Evolutionary conservation across 1,140 invertebrate genomes (phyloP).

Genomic region (Bombus picipes): DNA sequence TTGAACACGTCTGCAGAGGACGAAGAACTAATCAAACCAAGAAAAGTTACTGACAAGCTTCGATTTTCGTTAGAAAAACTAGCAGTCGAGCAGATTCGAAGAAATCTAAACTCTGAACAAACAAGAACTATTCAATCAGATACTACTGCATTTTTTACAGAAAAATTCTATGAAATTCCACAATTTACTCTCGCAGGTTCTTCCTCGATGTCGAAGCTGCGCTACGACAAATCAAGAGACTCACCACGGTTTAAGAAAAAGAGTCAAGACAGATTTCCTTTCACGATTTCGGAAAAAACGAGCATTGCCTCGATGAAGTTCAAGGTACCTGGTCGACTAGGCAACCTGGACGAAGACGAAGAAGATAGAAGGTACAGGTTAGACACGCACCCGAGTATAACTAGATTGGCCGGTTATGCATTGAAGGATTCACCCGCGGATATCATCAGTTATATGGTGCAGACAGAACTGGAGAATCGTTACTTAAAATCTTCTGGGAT

Average conservation of each 20-base stretch:
- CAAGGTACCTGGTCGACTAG: slow-evolving; percentile 16
- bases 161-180: background rate
- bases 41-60: background rate
- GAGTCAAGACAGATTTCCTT: slow-evolving; percentile 72
- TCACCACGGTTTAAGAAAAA: slow-evolving; percentile 50
- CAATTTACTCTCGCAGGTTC: background rate
- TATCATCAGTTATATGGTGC: slow-evolving; percentile 53
- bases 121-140: slow-evolving; percentile 53
- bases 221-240: slow-evolving; percentile 35
- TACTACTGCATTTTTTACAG: slow-evolving; percentile 7
- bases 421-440: slow-evolving; percentile 56
- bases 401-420: slow-evolving; percentile 57
- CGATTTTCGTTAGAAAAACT: slow-evolving; percentile 20
- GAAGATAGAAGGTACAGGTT: slow-evolving; percentile 44
- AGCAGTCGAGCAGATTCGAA: background rate
- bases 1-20: background rate
- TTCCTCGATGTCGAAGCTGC: slow-evolving; percentile 63
- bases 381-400: slow-evolving; percentile 65
- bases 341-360: slow-evolving; percentile 9
- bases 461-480: slow-evolving; percentile 11
- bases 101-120: background rate
- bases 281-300: slow-evolving; percentile 70
- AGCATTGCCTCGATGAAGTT: slow-evolving; percentile 38
- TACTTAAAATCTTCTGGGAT: slow-evolving; percentile 37
- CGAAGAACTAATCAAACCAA: background rate